Conservation (phyloP, 2,888 invertebrate species). For the Sicus ferrugineus region DNA sequence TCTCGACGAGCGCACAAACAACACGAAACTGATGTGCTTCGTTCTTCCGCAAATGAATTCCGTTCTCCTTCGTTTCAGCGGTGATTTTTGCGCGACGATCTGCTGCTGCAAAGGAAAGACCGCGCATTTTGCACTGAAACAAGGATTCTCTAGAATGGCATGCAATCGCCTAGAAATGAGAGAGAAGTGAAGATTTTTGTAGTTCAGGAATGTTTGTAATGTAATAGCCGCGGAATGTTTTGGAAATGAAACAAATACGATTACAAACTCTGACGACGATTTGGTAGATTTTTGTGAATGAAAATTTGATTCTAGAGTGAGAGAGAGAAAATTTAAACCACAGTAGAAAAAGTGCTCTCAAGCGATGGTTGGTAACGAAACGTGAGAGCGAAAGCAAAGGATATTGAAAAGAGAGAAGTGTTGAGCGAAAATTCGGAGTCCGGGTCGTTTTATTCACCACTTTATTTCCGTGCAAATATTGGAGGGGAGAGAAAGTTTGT, state of each 20-base stretch:
- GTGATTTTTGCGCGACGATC: too few species aligned
- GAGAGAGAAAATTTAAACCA: not conserved
- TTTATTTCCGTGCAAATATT: not conserved
- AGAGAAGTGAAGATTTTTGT: not conserved
- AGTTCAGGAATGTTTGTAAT: conserved; percentile 14
- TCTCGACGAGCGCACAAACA: conserved; percentile 63
- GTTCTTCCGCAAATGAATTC: conserved; percentile 49
- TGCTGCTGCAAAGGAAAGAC: too few species aligned
- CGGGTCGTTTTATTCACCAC: not conserved
- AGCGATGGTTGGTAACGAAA: too few species aligned
- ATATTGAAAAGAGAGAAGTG: not conserved
- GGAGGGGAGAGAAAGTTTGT: not conserved
- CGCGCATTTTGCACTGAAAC: too few species aligned
- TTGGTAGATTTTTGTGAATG: conserved; percentile 29
- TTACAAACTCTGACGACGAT: too few species aligned
- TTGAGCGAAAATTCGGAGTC: not conserved
- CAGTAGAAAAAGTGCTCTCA: not conserved
- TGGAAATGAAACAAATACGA: conserved; percentile 21
- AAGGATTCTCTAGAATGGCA: too few species aligned
- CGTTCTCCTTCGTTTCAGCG: conserved; percentile 35
- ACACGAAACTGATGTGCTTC: conserved; percentile 62
- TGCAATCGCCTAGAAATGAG: conserved; percentile 28
- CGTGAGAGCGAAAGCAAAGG: too few species aligned
- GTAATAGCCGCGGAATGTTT: conserved; percentile 16
- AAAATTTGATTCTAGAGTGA: not conserved